Evolutionary conservation across 2,113 vertebrate species (phyloP).

Genomic region (Erinaceus europaeus): DNA sequence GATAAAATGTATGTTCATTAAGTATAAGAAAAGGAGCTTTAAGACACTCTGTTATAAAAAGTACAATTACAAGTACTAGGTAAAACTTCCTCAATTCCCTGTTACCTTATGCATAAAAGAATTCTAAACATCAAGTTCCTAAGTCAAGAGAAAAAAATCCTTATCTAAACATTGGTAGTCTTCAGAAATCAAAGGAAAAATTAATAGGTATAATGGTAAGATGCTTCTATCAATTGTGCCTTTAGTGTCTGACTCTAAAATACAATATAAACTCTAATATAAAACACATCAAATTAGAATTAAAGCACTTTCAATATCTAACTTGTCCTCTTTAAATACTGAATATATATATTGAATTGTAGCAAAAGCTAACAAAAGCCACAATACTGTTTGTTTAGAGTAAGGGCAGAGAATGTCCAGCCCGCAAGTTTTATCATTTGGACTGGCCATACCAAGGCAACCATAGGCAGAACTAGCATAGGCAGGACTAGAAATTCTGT

Average conservation of each 20-base stretch:
- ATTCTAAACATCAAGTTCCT: background rate
- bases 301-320: background rate
- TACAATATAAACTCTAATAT: too few relatives aligned
- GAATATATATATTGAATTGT: background rate
- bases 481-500: too few relatives aligned
- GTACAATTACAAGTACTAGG: constrained; percentile 3
- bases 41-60: background rate
- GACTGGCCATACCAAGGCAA: too few relatives aligned
- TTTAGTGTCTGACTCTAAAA: constrained; percentile 27
- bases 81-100: constrained; percentile 19
- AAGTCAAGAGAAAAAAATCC: constrained; percentile 40
- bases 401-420: background rate
- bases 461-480: too few relatives aligned
- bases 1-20: background rate
- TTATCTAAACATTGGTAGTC: background rate
- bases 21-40: background rate
- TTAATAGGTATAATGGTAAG: background rate
- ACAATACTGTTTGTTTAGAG: background rate
- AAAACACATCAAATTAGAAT: too few relatives aligned
- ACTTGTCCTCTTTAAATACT: constrained; percentile 7
- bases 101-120: constrained; percentile 8
- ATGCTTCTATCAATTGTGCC: background rate
- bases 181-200: constrained; percentile 21
- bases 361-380: background rate
- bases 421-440: too few relatives aligned